These are phyloP conservation scores for Cladorhizidae sp. DNA, from an alignment of 37 sponge, comb jelly and placozoan genomes.

Conservation along the genomic window DNA sequence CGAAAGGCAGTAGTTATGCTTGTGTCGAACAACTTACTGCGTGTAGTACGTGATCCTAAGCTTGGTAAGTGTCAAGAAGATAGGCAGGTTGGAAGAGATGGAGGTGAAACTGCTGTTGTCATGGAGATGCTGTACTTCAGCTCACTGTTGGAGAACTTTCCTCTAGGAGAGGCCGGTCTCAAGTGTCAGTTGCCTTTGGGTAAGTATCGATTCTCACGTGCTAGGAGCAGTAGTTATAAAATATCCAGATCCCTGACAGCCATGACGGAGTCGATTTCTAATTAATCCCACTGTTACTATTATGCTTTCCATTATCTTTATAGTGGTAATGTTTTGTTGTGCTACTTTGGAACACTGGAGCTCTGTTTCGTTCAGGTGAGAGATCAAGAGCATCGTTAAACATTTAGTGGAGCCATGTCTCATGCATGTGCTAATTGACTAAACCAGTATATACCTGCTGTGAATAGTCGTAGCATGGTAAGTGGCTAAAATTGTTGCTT, in stretches of 20 bases:
- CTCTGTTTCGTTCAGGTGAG: neutral
- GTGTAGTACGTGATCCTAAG: neutral
- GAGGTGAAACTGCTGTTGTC: neutral
- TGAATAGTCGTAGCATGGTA: too few species aligned
- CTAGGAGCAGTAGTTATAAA: neutral
- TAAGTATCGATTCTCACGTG: neutral
- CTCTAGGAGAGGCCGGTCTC: conserved; percentile 22
- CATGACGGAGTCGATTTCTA: too few species aligned
- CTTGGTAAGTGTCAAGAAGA: neutral
- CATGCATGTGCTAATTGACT: too few species aligned
- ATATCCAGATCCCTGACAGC: too few species aligned
- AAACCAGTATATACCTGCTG: too few species aligned
- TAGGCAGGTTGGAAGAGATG: neutral
- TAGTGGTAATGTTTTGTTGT: conserved; percentile 27
- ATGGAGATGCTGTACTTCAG: conserved; percentile 30
- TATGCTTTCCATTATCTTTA: neutral
- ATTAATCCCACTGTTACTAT: too few species aligned
- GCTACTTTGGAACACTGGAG: neutral
- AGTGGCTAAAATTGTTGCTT: too few species aligned
- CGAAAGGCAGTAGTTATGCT: neutral
- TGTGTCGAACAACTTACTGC: neutral
- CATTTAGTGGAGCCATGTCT: too few species aligned
- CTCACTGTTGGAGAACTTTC: conserved; percentile 58
- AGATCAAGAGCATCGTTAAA: too few species aligned
- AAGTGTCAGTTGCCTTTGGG: conserved; percentile 27